Evolutionary conservation across 2,113 vertebrate species (phyloP).

Genomic region (Neogale vison): DNA sequence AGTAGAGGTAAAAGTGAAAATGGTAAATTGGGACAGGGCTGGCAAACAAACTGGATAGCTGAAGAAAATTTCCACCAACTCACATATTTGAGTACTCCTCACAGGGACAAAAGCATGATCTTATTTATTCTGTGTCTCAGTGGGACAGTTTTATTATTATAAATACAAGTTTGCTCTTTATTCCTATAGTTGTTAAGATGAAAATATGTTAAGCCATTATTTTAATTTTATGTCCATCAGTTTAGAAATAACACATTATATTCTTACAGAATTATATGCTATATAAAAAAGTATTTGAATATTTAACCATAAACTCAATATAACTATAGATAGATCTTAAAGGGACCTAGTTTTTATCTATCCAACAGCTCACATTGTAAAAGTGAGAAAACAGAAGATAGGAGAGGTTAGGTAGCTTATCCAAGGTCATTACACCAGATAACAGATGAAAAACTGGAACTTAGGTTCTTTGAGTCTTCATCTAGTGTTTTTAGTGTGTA

Average conservation of each 20-base stretch:
- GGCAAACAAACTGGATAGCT: neutral
- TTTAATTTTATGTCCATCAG: neutral
- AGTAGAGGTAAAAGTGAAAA: neutral
- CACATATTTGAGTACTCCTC: neutral
- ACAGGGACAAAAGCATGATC: neutral
- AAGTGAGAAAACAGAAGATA: neutral
- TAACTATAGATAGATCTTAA: neutral
- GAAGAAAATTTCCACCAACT: neutral
- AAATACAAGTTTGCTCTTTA: neutral
- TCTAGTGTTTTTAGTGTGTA: neutral
- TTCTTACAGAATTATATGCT: neutral
- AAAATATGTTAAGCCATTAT: neutral
- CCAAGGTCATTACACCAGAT: neutral
- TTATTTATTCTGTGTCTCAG: neutral
- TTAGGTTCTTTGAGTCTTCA: neutral
- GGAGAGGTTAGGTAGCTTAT: neutral
- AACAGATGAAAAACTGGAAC: neutral
- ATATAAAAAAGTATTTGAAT: neutral
- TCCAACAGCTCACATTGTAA: neutral
- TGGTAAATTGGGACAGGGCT: neutral
- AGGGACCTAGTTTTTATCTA: neutral
- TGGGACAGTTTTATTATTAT: neutral
- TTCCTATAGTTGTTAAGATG: neutral
- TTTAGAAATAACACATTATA: neutral
- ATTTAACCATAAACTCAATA: neutral